These are phyloP conservation scores for Aphelocoma californica DNA, from an alignment of 2,797 vertebrate genomes.

Conservation along the genomic window DNA sequence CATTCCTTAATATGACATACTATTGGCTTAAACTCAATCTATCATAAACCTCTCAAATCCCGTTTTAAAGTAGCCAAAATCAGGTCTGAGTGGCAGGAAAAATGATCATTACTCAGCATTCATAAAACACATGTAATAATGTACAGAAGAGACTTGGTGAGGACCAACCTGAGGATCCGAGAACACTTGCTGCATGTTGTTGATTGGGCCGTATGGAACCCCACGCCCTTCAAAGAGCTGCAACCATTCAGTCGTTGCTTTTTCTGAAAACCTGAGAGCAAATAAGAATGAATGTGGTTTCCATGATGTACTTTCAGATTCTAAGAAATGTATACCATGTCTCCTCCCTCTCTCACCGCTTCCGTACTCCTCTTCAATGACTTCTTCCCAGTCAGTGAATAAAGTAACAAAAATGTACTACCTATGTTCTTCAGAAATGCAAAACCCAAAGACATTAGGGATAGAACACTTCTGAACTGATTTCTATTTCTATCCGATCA, in stretches of 20 bases:
- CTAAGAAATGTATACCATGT: neutral
- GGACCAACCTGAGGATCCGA: conserved; percentile 88
- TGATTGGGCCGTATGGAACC: conserved; percentile 92
- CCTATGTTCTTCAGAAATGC: conserved; percentile 41
- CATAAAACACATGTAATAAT: neutral
- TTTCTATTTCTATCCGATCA: conserved; percentile 54
- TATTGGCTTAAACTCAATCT: neutral
- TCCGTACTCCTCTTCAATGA: neutral
- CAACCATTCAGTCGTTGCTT: conserved; percentile 85
- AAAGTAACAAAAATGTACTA: conserved; percentile 39
- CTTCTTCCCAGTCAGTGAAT: conserved; percentile 51
- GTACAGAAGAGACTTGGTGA: neutral
- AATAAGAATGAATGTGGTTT: conserved; percentile 50
- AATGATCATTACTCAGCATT: neutral
- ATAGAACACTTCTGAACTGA: conserved; percentile 28
- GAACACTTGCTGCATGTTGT: conserved; percentile 90
- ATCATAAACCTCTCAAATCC: neutral
- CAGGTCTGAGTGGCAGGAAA: neutral
- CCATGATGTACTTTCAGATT: conserved; percentile 15
- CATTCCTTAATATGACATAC: neutral
- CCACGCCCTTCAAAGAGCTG: conserved; percentile 86
- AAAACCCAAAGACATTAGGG: neutral
- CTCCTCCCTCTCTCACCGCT: neutral
- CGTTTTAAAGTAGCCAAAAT: neutral
- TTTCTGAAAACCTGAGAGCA: conserved; percentile 83